A percentile compares a stretch with the other conserved stretches of the same genome.
phyloP scores from a whole-genome alignment of 1,140 invertebrate species.

The Eumaeus atala region DNA sequence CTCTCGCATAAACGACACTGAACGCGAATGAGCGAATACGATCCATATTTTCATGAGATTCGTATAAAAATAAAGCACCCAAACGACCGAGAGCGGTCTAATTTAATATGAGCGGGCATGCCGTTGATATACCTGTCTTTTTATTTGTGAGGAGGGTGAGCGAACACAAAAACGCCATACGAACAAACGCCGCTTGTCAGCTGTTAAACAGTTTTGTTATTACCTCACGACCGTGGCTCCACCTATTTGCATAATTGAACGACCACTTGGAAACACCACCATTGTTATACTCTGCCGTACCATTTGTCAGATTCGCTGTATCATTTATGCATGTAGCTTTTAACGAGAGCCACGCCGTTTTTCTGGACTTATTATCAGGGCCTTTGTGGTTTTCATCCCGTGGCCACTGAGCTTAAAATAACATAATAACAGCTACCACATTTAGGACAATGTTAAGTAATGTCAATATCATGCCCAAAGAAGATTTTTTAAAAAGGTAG shows the following conservation, averaged over 20 bases:
- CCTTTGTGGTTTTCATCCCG: slow-evolving; percentile 55
- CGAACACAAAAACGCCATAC: slow-evolving; percentile 55
- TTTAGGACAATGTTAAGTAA: no score
- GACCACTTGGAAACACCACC: slow-evolving; percentile 68
- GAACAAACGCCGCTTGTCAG: slow-evolving; percentile 51
- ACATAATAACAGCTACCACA: not conserved
- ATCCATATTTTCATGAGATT: slow-evolving; percentile 69
- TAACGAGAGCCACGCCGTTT: slow-evolving; percentile 63
- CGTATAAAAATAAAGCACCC: slow-evolving; percentile 65
- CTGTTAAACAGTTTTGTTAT: slow-evolving; percentile 73
- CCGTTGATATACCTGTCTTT: slow-evolving; percentile 52
- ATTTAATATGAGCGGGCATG: slow-evolving; percentile 65
- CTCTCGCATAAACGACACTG: slow-evolving; percentile 46
- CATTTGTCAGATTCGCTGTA: slow-evolving; percentile 72
- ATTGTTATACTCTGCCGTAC: slow-evolving; percentile 71
- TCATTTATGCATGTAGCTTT: slow-evolving; percentile 71
- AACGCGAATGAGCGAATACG: slow-evolving; percentile 55
- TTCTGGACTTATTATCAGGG: slow-evolving; percentile 67
- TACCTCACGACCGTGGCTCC: slow-evolving; percentile 60
- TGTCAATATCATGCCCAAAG: no score
- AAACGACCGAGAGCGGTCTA: slow-evolving; percentile 59
- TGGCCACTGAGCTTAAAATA: slow-evolving; percentile 42
- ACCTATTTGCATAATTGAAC: slow-evolving; percentile 74
- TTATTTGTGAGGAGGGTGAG: slow-evolving; percentile 55
- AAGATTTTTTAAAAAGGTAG: no score